These are phyloP conservation scores for Apomyelois bistriatella DNA, from an alignment of 2,888 invertebrate species.

Conservation along the genomic window DNA sequence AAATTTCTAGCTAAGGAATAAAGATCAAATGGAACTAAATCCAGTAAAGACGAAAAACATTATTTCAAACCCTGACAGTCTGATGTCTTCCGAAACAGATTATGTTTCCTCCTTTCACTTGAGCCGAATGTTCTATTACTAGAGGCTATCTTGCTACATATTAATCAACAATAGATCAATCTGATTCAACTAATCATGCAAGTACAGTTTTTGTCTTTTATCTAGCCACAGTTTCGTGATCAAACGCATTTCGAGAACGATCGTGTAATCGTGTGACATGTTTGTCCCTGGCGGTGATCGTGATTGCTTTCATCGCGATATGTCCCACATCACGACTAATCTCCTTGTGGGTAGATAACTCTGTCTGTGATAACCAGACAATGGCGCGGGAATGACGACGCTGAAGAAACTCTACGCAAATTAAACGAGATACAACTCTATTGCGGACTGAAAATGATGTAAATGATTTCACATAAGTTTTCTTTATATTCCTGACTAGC, in stretches of 20 bases:
- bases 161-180: conserved; percentile 4
- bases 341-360: conserved; percentile 21
- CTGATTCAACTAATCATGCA: conserved; percentile 5
- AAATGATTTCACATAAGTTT: no score
- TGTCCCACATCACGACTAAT: conserved; percentile 54
- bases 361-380: conserved; percentile 35
- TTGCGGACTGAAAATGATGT: no score
- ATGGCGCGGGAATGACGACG: conserved; percentile 31
- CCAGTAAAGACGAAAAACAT: neutral
- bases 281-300: conserved; percentile 42
- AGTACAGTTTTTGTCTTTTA: conserved; percentile 5
- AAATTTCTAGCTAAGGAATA: neutral
- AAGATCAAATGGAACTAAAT: neutral
- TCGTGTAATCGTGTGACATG: conserved; percentile 40
- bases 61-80: neutral
- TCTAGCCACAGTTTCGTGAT: conserved; percentile 29
- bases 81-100: neutral
- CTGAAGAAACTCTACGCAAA: neutral
- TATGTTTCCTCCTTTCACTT: neutral
- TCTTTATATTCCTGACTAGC: no score
- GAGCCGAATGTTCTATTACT: neutral
- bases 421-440: neutral
- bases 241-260: conserved; percentile 20
- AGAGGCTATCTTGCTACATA: neutral
- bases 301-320: conserved; percentile 68